A percentile compares a stretch with the other conserved stretches of the same genome.
These are phyloP conservation scores for Zingel zingel DNA, from an alignment of 2,113 vertebrate genomes.

Conservation along the genomic window DNA sequence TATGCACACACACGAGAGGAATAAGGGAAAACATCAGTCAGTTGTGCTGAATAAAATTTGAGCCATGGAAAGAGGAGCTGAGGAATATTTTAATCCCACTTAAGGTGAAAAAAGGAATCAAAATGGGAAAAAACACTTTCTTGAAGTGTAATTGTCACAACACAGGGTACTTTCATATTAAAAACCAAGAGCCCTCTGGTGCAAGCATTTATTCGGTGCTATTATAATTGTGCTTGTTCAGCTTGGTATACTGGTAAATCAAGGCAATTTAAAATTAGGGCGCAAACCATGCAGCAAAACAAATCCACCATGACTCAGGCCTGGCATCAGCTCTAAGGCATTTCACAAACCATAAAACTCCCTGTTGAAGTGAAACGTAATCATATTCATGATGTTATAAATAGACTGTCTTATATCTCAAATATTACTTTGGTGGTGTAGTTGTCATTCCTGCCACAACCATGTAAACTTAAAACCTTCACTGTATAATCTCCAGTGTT, in stretches of 20 bases:
- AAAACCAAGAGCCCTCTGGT: not conserved
- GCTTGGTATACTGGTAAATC: not conserved
- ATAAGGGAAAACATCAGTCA: not conserved
- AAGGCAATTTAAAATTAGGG: constrained; percentile 1
- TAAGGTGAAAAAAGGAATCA: not conserved
- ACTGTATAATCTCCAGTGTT: not conserved
- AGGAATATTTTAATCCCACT: not conserved
- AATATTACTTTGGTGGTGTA: not conserved
- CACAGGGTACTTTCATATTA: not conserved
- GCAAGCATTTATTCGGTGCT: not conserved
- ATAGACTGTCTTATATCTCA: constrained; percentile 18
- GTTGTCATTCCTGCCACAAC: constrained; percentile 13
- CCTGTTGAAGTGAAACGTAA: not conserved
- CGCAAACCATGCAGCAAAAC: constrained; percentile 10
- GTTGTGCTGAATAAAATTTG: not conserved
- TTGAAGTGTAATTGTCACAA: not conserved
- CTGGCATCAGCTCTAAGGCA: not conserved
- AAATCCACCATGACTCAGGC: constrained; percentile 17
- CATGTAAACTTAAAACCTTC: not conserved
- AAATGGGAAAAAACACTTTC: not conserved
- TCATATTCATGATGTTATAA: constrained; percentile 5
- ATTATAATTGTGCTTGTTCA: not conserved
- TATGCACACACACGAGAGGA: constrained; percentile 58
- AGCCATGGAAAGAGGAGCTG: not conserved
- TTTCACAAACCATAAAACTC: constrained; percentile 26